Percentiles rank a stretch among this genome's conserved stretches.
Evolutionary conservation across 2,888 invertebrate species (phyloP).

Genomic region (Meiosimyza decipiens): DNA sequence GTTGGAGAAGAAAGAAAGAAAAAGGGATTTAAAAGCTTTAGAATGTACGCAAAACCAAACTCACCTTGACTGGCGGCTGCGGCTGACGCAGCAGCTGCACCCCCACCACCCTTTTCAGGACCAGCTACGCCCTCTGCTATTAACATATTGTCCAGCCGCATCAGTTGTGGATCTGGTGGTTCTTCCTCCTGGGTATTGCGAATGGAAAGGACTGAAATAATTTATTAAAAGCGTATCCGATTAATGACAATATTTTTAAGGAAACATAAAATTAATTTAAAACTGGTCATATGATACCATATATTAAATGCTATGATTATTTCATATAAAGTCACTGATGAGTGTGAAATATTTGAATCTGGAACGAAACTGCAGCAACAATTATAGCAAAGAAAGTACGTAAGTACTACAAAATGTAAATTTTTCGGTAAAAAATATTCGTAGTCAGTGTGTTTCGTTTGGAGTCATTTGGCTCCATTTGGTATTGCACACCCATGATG

Average conservation of each 20-base stretch:
- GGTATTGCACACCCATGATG: no score
- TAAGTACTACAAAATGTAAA: no score
- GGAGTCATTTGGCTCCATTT: no score
- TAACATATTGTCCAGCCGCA: slow-evolving; percentile 99
- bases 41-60: slow-evolving; percentile 10
- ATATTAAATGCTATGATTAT: no score
- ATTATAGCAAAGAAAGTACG: no score
- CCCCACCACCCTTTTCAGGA: slow-evolving; percentile 91
- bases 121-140: slow-evolving; percentile 98
- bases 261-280: slow-evolving; percentile 1
- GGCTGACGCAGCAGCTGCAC: slow-evolving; percentile 88
- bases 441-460: no score
- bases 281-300: background rate
- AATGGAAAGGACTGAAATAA: slow-evolving; percentile 83
- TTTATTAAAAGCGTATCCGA: slow-evolving; percentile 6
- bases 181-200: slow-evolving; percentile 98
- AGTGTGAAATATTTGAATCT: no score
- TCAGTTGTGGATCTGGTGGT: slow-evolving; percentile 97
- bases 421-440: no score
- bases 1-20: slow-evolving; percentile 27
- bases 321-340: background rate
- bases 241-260: slow-evolving; percentile 35
- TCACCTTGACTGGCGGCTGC: slow-evolving; percentile 84
- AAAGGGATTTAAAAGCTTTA: slow-evolving; percentile 13
- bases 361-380: no score